Conservation (phyloP, 1,140 invertebrate genomes). For the Pogonomyrmex barbatus region DNA sequence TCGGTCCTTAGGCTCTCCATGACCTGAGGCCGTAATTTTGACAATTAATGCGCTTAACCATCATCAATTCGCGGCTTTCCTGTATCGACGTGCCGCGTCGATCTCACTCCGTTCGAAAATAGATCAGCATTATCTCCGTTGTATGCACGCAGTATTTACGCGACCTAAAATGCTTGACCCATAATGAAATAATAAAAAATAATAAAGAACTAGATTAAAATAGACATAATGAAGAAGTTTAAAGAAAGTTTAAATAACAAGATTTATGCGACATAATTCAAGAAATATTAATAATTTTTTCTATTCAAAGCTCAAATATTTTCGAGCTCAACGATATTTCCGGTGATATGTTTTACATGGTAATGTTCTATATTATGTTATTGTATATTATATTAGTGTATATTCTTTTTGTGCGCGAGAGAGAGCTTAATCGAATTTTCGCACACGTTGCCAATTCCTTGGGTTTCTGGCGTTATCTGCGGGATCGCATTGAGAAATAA, state of each 20-base stretch:
- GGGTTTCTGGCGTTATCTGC: conserved; percentile 24
- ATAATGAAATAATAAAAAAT: not conserved
- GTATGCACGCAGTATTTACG: not conserved
- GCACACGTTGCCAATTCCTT: conserved; percentile 15
- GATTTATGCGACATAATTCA: no score
- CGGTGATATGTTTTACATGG: not conserved
- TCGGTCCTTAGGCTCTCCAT: conserved; percentile 40
- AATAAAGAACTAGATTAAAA: not conserved
- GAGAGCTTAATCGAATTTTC: conserved; percentile 30
- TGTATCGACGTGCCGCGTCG: conserved; percentile 67
- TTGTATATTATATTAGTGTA: not conserved
- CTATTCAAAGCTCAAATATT: not conserved
- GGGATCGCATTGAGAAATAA: conserved; percentile 30
- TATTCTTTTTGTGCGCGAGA: not conserved
- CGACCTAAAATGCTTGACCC: not conserved
- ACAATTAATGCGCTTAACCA: conserved; percentile 60
- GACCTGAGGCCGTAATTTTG: conserved; percentile 63
- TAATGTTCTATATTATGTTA: not conserved
- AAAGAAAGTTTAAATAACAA: no score
- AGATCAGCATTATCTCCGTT: conserved; percentile 53
- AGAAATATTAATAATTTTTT: not conserved
- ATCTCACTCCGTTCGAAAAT: conserved; percentile 67
- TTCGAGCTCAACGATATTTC: not conserved
- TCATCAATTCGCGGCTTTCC: conserved; percentile 50
- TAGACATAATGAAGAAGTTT: not conserved